Evolutionary conservation across 2,797 vertebrate genomes (phyloP).

Genomic region (Centroberyx gerrardi): DNA sequence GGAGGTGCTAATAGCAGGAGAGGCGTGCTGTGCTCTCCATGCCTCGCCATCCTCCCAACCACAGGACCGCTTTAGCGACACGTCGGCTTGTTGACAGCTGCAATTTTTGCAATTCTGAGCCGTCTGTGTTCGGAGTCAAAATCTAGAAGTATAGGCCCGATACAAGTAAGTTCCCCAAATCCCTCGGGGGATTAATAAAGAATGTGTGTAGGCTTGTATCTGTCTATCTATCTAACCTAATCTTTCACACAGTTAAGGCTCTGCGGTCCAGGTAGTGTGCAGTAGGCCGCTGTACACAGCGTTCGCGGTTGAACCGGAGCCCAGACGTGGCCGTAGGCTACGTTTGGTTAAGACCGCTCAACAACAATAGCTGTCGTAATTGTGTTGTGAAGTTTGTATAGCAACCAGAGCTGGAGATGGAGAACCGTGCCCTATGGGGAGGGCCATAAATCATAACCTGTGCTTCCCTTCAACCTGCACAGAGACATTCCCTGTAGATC

Average conservation of each 20-base stretch:
- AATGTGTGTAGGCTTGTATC: neutral
- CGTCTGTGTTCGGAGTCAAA: neutral
- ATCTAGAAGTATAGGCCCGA: neutral
- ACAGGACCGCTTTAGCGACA: conserved; percentile 2
- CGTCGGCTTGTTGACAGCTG: neutral
- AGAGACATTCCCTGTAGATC: conserved; percentile 59
- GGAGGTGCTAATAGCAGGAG: conserved; percentile 46
- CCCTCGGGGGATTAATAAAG: neutral
- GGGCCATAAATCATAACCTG: conserved; percentile 76
- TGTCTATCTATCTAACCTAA: neutral
- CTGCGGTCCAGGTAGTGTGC: conserved; percentile 11
- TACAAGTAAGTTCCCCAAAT: neutral
- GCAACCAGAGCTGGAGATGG: conserved; percentile 71
- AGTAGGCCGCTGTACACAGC: neutral
- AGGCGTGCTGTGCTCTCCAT: conserved; percentile 28
- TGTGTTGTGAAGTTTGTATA: conserved; percentile 76
- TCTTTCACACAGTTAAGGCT: neutral
- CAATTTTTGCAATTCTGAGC: neutral
- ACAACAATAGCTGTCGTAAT: conserved; percentile 77
- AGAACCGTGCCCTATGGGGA: conserved; percentile 61
- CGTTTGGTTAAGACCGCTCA: conserved; percentile 44
- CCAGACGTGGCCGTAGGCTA: conserved; percentile 56
- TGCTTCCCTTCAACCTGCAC: conserved; percentile 59
- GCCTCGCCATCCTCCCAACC: conserved; percentile 10
- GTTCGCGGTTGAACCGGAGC: conserved; percentile 41